phyloP scores from a whole-genome alignment of 2,888 invertebrate species.

The Lasioglossum villosulum region DNA sequence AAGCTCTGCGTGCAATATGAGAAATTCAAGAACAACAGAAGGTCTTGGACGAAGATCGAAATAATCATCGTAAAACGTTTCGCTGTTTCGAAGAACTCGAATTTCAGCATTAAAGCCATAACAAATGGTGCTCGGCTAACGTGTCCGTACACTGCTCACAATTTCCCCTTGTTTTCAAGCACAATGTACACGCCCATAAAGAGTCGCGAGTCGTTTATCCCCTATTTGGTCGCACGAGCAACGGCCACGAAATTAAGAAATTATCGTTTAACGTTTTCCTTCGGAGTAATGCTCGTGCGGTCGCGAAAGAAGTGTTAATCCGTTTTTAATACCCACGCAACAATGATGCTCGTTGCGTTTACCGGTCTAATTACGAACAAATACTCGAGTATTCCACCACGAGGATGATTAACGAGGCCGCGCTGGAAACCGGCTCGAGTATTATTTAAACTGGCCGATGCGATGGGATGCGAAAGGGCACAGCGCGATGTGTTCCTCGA shows the following conservation, averaged over 20 bases:
- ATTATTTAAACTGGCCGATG: conserved; percentile 47
- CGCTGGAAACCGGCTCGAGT: conserved; percentile 8
- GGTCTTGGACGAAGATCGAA: background rate
- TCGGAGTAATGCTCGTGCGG: background rate
- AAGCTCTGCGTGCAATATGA: background rate
- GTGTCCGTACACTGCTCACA: background rate
- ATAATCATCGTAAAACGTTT: background rate
- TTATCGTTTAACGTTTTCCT: background rate
- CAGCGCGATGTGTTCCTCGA: conserved; percentile 18
- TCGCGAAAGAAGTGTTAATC: conserved; percentile 8
- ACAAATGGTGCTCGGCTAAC: background rate
- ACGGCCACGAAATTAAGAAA: conserved; percentile 7
- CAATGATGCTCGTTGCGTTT: background rate
- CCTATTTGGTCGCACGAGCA: background rate
- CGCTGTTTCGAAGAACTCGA: background rate
- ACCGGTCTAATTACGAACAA: conserved; percentile 44
- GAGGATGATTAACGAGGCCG: conserved; percentile 42
- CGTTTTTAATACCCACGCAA: conserved; percentile 11
- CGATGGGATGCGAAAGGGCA: conserved; percentile 9
- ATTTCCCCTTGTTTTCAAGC: background rate
- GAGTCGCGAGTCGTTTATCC: conserved; percentile 1
- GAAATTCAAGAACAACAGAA: background rate
- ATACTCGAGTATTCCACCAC: conserved; percentile 30
- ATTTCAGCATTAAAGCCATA: background rate
- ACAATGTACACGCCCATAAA: conserved; percentile 8